Evolutionary conservation across 1,140 invertebrate species (phyloP).

Genomic region (Laupala kohalensis): DNA sequence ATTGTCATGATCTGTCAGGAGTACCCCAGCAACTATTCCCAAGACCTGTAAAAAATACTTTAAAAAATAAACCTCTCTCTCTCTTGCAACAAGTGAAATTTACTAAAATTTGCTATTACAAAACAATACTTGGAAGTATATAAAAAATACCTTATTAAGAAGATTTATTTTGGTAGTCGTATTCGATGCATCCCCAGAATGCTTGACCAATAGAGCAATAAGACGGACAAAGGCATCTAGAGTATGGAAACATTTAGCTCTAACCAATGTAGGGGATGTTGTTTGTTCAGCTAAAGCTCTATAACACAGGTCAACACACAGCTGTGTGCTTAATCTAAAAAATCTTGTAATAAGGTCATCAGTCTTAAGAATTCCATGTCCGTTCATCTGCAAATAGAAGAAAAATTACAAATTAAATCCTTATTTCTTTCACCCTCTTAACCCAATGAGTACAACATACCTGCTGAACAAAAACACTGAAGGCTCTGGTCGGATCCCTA

Average conservation of each 20-base stretch:
- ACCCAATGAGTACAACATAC: conserved; percentile 22
- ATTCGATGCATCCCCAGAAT: conserved; percentile 77
- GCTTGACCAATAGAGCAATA: conserved; percentile 91
- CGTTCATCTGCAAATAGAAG: conserved; percentile 66
- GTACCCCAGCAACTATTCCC: conserved; percentile 87
- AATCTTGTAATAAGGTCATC: conserved; percentile 96
- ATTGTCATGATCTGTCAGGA: conserved; percentile 88
- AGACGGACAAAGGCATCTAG: conserved; percentile 91
- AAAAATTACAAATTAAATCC: not conserved
- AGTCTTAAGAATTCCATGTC: conserved; percentile 90
- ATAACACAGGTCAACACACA: conserved; percentile 93
- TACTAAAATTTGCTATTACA: not conserved
- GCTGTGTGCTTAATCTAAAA: conserved; percentile 90
- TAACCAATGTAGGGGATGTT: conserved; percentile 44
- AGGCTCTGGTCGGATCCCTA: conserved; percentile 85
- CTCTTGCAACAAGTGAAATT: not conserved
- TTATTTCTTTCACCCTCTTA: not conserved
- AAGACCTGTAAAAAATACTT: conserved; percentile 40
- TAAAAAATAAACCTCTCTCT: not conserved
- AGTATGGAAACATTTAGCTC: conserved; percentile 89
- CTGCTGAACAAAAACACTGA: conserved; percentile 80
- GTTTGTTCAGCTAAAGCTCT: conserved; percentile 45
- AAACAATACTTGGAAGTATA: not conserved
- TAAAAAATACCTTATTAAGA: conserved; percentile 79
- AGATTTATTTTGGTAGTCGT: conserved; percentile 91